Percentiles rank a stretch among this genome's conserved stretches.
Evolutionary conservation across 1,140 invertebrate species (phyloP).

Genomic region (Bombus turneri): DNA sequence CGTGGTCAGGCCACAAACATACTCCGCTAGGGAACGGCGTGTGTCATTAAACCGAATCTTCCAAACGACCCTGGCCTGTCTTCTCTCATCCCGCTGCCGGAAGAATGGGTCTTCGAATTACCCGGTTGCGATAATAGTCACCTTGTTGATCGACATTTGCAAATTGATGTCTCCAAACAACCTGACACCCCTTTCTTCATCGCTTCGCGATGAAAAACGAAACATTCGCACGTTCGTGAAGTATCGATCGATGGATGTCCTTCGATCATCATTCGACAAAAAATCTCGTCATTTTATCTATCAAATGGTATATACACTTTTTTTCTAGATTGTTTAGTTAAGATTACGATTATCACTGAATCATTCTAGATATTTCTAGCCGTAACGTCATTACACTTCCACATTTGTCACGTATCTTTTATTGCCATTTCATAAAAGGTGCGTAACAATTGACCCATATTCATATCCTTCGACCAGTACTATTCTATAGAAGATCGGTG

Average conservation of each 20-base stretch:
- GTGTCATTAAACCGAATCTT: constrained; percentile 65
- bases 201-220: background rate
- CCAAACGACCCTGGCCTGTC: constrained; percentile 46
- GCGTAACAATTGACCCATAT: constrained; percentile 38
- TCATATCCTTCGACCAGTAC: constrained; percentile 10
- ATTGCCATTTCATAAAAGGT: constrained; percentile 34
- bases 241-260: background rate
- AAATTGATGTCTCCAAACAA: background rate
- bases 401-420: constrained; percentile 35
- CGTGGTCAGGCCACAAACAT: constrained; percentile 62
- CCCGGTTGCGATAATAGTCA: constrained; percentile 1
- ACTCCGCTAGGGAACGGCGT: constrained; percentile 49
- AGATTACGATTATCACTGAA: constrained; percentile 7
- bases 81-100: constrained; percentile 10
- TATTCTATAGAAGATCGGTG: background rate
- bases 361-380: constrained; percentile 40
- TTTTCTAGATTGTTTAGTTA: background rate
- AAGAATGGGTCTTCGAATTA: constrained; percentile 48
- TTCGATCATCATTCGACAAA: background rate
- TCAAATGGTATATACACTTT: background rate
- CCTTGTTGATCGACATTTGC: background rate
- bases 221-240: background rate
- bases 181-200: background rate
- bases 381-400: background rate
- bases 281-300: background rate